Evolutionary conservation across 2,888 invertebrate species (phyloP).

Genomic region (Aporophyla nigra): DNA sequence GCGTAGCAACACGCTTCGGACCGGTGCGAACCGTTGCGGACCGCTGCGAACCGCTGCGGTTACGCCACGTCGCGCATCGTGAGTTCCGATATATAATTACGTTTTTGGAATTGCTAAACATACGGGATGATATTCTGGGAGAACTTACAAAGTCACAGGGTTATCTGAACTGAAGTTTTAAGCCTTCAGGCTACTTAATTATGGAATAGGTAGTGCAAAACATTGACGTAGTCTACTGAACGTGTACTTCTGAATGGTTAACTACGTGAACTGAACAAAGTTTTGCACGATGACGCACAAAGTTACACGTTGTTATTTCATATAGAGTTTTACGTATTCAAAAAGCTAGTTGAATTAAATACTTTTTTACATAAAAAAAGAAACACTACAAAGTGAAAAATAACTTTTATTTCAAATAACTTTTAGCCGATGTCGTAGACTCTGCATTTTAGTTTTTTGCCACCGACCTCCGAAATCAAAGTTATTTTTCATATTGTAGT

Average conservation of each 20-base stretch:
- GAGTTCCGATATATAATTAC: conserved; percentile 58
- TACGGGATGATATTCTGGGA: conserved; percentile 10
- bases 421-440: too few relatives aligned
- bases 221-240: neutral
- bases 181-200: neutral
- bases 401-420: too few relatives aligned
- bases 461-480: too few relatives aligned
- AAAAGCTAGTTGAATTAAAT: neutral
- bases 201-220: neutral
- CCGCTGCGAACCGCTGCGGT: conserved; percentile 44
- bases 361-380: too few relatives aligned
- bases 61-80: conserved; percentile 19
- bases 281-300: neutral
- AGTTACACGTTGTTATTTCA: neutral
- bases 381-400: too few relatives aligned
- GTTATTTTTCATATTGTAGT: too few relatives aligned
- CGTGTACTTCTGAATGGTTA: neutral
- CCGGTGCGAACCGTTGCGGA: conserved; percentile 24
- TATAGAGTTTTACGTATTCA: neutral
- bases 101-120: conserved; percentile 38
- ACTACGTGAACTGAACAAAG: neutral
- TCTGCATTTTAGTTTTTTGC: too few relatives aligned
- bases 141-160: neutral
- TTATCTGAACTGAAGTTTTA: neutral
- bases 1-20: conserved; percentile 19